Evolutionary conservation across 2,113 vertebrate species (phyloP).

Genomic region (Oreotrochilus melanogaster): DNA sequence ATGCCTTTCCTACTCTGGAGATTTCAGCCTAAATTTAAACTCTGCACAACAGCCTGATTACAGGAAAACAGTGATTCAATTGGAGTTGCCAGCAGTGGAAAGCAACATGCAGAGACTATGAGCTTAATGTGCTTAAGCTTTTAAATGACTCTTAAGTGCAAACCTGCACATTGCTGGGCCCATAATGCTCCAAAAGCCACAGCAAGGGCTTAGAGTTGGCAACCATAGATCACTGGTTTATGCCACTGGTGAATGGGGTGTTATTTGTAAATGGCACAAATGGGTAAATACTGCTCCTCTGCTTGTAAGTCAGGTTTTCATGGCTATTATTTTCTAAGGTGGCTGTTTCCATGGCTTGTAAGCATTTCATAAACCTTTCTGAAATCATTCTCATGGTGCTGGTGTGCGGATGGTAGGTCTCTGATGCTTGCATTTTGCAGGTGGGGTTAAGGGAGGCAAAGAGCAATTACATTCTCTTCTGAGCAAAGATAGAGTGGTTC

Average conservation of each 20-base stretch:
- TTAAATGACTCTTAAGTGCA: not conserved
- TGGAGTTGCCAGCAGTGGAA: not conserved
- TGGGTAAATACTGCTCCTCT: not conserved
- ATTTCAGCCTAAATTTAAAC: not conserved
- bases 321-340: slow-evolving; percentile 14
- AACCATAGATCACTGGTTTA: not conserved
- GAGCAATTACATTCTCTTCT: slow-evolving; percentile 53
- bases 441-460: not conserved
- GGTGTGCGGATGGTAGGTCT: not conserved
- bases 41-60: not conserved
- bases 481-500: slow-evolving; percentile 55
- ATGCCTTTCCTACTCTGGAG: fast-evolving
- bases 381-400: not conserved
- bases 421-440: not conserved
- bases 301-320: not conserved
- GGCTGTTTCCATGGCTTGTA: slow-evolving; percentile 3
- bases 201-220: fast-evolving
- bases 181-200: not conserved
- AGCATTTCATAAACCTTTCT: not conserved
- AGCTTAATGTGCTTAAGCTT: not conserved
- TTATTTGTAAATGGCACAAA: slow-evolving; percentile 8
- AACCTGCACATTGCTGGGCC: not conserved
- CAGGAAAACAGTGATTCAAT: not conserved
- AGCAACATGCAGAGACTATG: not conserved
- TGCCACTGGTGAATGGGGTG: not conserved